These are phyloP conservation scores for Notothenia coriiceps DNA, from an alignment of 2,113 vertebrate genomes.

Conservation along the genomic window DNA sequence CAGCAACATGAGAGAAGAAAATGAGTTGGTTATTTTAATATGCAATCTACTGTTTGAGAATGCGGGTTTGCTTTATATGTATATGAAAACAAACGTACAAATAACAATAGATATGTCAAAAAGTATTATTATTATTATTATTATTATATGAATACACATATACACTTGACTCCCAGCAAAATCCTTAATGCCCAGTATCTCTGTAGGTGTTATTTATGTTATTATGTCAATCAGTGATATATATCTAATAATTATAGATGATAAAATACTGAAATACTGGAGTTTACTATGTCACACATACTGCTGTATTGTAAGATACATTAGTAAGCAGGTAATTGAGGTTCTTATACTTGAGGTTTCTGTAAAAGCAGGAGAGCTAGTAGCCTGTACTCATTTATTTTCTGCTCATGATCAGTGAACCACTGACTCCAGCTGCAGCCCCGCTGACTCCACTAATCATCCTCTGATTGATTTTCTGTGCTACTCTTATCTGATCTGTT, in stretches of 20 bases:
- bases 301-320: conserved; percentile 31
- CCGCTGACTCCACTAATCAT: conserved; percentile 47
- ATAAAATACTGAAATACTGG: conserved; percentile 2
- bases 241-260: conserved; percentile 7
- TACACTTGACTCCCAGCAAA: too few species aligned
- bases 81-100: too few species aligned
- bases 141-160: too few species aligned
- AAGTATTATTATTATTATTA: too few species aligned
- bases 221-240: too few species aligned
- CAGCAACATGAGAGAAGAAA: not conserved
- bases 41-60: conserved; percentile 4
- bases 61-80: conserved; percentile 7
- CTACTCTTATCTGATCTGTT: conserved; percentile 24
- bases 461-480: conserved; percentile 44
- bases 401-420: conserved; percentile 29
- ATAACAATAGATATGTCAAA: too few species aligned
- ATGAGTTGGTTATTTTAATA: not conserved
- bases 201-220: too few species aligned
- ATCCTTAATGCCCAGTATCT: too few species aligned
- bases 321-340: conserved; percentile 11
- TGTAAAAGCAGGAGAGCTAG: conserved; percentile 9
- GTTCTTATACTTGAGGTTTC: conserved; percentile 22
- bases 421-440: conserved; percentile 52
- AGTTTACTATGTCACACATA: not conserved
- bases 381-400: conserved; percentile 45